Evolutionary conservation across 2,888 invertebrate species (phyloP).

Genomic region (Choristoneura rosaceana): DNA sequence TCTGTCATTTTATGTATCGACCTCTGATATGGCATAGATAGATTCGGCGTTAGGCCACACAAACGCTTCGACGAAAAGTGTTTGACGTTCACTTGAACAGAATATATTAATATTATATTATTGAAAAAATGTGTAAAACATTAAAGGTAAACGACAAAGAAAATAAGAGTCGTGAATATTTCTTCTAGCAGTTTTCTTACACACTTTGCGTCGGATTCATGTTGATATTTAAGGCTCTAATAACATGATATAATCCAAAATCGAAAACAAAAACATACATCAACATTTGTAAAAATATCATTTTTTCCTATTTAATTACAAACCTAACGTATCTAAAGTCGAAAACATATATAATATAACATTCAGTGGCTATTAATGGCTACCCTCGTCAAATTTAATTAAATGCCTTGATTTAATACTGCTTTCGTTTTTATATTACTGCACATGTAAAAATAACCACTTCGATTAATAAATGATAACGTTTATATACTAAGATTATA

Average conservation of each 20-base stretch:
- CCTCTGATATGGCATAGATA: conserved; percentile 6
- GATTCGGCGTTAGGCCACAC: conserved; percentile 2
- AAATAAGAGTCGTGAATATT: conserved; percentile 11
- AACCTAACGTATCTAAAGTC: conserved; percentile 10
- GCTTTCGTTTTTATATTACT: conserved; percentile 13
- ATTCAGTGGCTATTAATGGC: not conserved
- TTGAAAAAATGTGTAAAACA: not conserved
- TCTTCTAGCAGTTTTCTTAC: conserved; percentile 3
- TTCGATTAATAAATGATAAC: conserved; percentile 18
- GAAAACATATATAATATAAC: conserved; percentile 14
- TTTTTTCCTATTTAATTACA: conserved; percentile 14
- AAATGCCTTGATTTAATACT: conserved; percentile 33
- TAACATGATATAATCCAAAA: conserved; percentile 33
- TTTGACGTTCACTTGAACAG: not conserved
- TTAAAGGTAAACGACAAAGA: not conserved
- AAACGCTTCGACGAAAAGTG: not conserved
- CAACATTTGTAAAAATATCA: conserved; percentile 35
- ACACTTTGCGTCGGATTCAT: conserved; percentile 7
- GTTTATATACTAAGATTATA: conserved; percentile 43
- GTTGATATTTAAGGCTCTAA: not conserved
- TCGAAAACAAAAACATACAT: conserved; percentile 27
- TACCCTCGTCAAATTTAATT: not conserved
- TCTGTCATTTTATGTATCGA: conserved; percentile 33
- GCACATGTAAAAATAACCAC: conserved; percentile 9
- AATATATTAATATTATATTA: not conserved